phyloP scores from a whole-genome alignment of 2,113 vertebrate genomes.

The Oreochromis niloticus region DNA sequence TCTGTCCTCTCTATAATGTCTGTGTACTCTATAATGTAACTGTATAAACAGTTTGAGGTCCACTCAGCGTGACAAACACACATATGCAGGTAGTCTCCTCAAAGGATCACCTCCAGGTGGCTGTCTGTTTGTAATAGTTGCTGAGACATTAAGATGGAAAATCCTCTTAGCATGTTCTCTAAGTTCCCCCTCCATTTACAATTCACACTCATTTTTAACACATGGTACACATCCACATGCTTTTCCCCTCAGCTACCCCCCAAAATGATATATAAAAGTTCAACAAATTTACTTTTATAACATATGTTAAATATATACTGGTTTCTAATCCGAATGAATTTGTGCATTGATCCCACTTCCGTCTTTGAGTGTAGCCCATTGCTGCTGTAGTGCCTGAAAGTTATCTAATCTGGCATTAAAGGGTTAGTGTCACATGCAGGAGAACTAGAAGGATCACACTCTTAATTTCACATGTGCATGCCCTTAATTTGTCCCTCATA shows the following conservation, averaged over 20 bases:
- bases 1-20: background rate
- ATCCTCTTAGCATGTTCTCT: conserved; percentile 54
- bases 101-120: conserved; percentile 59
- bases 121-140: conserved; percentile 59
- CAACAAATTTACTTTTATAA: background rate
- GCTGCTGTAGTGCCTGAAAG: background rate
- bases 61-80: background rate
- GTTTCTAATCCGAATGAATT: background rate
- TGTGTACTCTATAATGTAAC: background rate
- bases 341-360: background rate
- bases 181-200: background rate
- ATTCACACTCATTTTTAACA: background rate
- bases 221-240: background rate
- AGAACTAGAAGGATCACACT: background rate
- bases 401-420: background rate
- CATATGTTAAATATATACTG: background rate
- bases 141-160: conserved; percentile 58
- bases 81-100: background rate
- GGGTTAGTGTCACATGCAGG: conserved; percentile 1
- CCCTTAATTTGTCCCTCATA: background rate
- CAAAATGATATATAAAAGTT: background rate
- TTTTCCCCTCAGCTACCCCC: background rate
- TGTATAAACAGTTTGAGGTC: background rate
- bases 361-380: background rate
- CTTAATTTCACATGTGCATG: conserved; percentile 6